phyloP scores from a whole-genome alignment of 1,140 invertebrate genomes.

The Parasteatoda tepidariorum region DNA sequence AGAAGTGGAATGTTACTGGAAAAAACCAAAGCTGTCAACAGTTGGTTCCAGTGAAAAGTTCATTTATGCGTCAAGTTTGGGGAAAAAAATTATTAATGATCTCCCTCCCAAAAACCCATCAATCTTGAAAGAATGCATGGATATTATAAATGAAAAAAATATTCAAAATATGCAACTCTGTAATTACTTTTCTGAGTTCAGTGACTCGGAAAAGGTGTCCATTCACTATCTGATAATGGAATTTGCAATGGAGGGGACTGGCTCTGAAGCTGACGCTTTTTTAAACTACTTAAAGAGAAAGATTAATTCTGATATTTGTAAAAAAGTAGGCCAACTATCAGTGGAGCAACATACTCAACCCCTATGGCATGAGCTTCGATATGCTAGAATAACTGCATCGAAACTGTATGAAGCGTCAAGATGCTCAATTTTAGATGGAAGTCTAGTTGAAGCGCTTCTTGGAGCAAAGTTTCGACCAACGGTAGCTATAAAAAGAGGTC shows the following conservation, averaged over 20 bases:
- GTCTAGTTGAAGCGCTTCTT: neutral
- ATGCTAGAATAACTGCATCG: neutral
- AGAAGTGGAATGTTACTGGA: slow-evolving; percentile 19
- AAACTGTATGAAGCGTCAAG: neutral
- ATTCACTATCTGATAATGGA: neutral
- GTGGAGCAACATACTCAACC: no score
- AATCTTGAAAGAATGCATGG: neutral
- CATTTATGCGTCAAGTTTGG: neutral
- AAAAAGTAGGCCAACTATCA: neutral
- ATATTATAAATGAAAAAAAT: neutral
- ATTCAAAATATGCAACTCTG: neutral
- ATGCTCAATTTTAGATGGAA: neutral
- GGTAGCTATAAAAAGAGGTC: neutral
- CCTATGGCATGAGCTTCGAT: slow-evolving; percentile 8
- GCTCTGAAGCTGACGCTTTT: neutral
- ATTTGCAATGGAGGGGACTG: neutral
- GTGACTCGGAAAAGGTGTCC: neutral
- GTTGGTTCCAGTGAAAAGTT: neutral
- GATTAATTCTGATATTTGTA: no score
- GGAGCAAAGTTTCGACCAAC: neutral
- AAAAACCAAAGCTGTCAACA: neutral
- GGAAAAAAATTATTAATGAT: slow-evolving; percentile 3
- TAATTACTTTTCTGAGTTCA: neutral
- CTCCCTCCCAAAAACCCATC: no score
- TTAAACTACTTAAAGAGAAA: neutral